Base-by-base conservation (phyloP, 1,140 invertebrate genomes). In the Aphaenogaster rudis region DNA sequence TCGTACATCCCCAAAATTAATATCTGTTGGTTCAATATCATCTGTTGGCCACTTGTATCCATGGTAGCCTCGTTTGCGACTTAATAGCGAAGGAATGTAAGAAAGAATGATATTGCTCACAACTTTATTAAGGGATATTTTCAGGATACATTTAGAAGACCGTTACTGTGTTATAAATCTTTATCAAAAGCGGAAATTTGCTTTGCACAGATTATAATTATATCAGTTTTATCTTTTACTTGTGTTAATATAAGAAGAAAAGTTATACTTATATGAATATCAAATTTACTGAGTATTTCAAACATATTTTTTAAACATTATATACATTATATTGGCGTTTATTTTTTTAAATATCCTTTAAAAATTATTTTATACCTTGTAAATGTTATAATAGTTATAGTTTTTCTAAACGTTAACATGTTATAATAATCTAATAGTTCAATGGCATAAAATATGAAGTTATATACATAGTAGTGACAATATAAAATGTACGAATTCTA, bases 1-100 rank as follows among this genome's bases (percentile, higher is more conserved):
- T 93, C 93, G 90, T 93, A 94, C 94, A 93, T 94, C 92, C 93
- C 91, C 88, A 88, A 94, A 95, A 95, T 95, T 95, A 95, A 95
- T 95, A 95, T 95, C 93, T 88, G 93, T 92, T 94, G 91, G 94
- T 91, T 92, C 93, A 94, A 94, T 94, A 95, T 94, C 93, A 91
- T 92, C 86, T 90, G 92, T 94, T 91, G 91, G 87, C 87, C 89
- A 76, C 72, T 72, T 67, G 52, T 84, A 84, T 48, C 80, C 21
- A 63, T 42, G 54, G 67, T 17, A 54, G 80, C 80, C 88, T 91
- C 81, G 90, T 90, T 86, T 54, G 57, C 15, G 61, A 76, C 85
- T 80, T 69, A 81, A 81, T 74, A 84, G 57, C n/a, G 13, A 36
- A 57, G 39, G 77, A 86, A 76, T 72, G 88, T 88, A 86, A 57